Evolutionary conservation across 2,113 vertebrate genomes (phyloP).

Genomic region (Chlamydotis undulata): DNA sequence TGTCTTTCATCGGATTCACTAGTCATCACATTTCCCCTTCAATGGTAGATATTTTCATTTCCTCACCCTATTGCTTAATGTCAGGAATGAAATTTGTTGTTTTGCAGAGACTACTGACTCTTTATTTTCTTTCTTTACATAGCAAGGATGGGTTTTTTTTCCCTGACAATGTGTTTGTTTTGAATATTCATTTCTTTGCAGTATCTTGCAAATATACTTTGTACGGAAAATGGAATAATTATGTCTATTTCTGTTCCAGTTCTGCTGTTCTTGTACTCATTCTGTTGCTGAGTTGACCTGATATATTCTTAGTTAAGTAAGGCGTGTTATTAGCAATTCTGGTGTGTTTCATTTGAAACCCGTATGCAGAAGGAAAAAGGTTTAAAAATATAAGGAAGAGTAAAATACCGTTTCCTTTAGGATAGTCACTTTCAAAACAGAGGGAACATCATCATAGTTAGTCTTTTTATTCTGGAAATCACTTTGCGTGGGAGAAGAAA

Average conservation of each 20-base stretch:
- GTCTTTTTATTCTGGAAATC: neutral
- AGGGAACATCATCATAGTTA: neutral
- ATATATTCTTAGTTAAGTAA: constrained; percentile 32
- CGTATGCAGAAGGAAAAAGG: neutral
- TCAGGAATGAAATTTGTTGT: neutral
- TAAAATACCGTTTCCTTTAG: neutral
- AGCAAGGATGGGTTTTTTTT: neutral
- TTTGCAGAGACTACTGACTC: neutral
- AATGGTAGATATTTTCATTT: neutral
- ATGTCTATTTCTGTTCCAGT: neutral
- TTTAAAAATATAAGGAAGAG: neutral
- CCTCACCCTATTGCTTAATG: neutral
- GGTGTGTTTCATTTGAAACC: constrained; percentile 17
- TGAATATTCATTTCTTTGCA: constrained; percentile 28
- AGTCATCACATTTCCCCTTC: neutral
- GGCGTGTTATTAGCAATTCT: constrained; percentile 25
- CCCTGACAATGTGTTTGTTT: neutral
- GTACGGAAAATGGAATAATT: constrained; percentile 19
- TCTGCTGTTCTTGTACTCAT: constrained; percentile 7
- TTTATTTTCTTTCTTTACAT: neutral
- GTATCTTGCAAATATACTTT: constrained; percentile 25
- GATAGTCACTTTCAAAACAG: neutral
- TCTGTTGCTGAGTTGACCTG: constrained; percentile 39
- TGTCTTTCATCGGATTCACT: neutral
- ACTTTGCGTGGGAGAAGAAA: neutral